Base-by-base conservation (phyloP, 2,113 vertebrate genomes). In the Castor canadensis region DNA sequence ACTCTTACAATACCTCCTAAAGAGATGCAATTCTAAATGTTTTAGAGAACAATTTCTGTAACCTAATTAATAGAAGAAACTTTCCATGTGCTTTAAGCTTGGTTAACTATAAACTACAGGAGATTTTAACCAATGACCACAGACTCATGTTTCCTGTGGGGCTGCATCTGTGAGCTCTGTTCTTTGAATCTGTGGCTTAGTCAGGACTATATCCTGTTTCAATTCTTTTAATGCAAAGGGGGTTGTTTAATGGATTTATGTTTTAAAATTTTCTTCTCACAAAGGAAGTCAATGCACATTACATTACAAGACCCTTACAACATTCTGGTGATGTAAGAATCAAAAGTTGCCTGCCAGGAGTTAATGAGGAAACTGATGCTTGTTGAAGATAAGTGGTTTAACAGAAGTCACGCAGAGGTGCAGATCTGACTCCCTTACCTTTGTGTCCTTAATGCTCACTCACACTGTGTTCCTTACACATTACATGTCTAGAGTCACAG, bases 321-420 rank as follows among this genome's bases (percentile, higher is more conserved):
- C 67, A 97, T 89, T 47, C 43, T 94, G 35, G 11, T 95, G n/a
- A 92, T 67, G 32, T 77, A 93, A 93, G 66, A 87, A 67, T 64
- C 52, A 89, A 84, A 92, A 60, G 24, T 35, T 80, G 28, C 79
- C 89, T 88, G 93, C 71, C 40, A 80, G 35, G 89, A 52, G 20
- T 81, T 73, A 54, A 35, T 79, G 80, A 73, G 67, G 87, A 97
- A 94, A 93, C 35, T 11, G 56, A 20, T 84, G 12, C 22, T 13
- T 16, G 47, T 35, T 87, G 80, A 92, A 84, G 47, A 24, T 87
- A 20, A 91, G 77, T 7, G 60, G 47, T 94, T 92, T 73, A 87
- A 82, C 45, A 66, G 72, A 80, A 86, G 20, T 73, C 35, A 26
- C 24, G 86, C 12, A 12, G 9, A 62, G 20, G 20, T 43, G 17